Base-by-base conservation (phyloP, 2,888 invertebrate genomes). In the Diploptera punctata region DNA sequence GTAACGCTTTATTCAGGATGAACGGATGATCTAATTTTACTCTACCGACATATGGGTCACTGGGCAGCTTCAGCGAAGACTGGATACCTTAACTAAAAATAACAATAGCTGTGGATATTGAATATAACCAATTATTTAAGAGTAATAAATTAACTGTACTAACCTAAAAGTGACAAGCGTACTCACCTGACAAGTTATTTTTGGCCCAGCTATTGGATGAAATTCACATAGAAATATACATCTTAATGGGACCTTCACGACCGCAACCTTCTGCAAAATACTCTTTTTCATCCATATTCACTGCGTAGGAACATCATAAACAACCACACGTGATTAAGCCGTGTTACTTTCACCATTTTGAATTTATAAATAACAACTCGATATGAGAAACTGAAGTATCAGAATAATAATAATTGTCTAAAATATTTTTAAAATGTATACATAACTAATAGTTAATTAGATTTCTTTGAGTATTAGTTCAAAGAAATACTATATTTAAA, bases 171-270 rank as follows among this genome's bases (percentile, higher is more conserved):
- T n/a, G 19, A n/a, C 18, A 9, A 47, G 18, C 9, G 10, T 2
- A 75, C 81, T 80, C 77, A 80, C 81, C 92, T 94, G 81, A 79
- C 93, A 93, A 67, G 92, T 90, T 79, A 94, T 93, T 84, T 93
- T 93, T 4, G 93, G 94, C 2, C 94, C 94, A 13, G 90, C 93
- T 9, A 91, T 90, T 1, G 88, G 90, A 81, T 91, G 91, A 83
- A 91, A 76, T 71, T 76, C 76, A 44, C 76, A 75, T 43, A 76
- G 49, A 65, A 76, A 76, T 54, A 76, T 76, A 52, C 94, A 94
- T 68, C 92, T 87, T 76, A 94, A 93, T n/a, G 7, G 91, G 89
- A 4, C 93, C 92, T 80, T 93, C 92, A 67, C 89, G 87, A 10
- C 88, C 90, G 76, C 88, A 90, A 3, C 89, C 89, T 78, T 89